These are phyloP conservation scores for Leptatherina wallacei DNA, from an alignment of 2,797 vertebrate genomes.

Conservation along the genomic window DNA sequence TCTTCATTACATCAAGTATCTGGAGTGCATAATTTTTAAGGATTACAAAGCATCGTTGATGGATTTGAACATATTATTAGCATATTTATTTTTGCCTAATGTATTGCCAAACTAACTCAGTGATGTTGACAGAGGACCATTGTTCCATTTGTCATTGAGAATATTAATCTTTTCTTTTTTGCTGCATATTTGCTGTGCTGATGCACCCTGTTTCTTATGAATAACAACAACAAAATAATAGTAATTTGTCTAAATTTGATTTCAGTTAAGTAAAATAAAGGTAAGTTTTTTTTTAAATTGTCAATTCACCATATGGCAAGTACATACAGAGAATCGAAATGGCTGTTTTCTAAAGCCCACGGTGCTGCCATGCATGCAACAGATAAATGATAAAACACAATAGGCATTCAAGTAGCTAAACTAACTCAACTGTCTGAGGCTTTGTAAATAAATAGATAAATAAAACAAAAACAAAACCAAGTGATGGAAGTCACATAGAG, in stretches of 20 bases:
- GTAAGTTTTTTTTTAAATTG: no score
- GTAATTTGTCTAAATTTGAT: no score
- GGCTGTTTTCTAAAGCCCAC: no score
- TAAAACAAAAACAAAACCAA: background rate
- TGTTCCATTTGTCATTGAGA: background rate
- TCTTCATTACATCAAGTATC: conserved; percentile 10
- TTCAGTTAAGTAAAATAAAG: no score
- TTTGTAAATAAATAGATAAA: background rate
- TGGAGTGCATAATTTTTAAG: background rate
- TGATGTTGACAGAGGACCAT: background rate
- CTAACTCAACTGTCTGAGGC: background rate
- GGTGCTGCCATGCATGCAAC: no score
- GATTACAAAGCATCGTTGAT: background rate
- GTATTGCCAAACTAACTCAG: background rate
- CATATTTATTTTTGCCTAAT: background rate
- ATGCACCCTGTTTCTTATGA: background rate
- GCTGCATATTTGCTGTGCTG: background rate
- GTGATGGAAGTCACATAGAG: no score
- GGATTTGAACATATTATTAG: background rate
- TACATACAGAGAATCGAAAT: no score
- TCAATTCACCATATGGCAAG: no score
- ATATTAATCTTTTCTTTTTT: background rate
- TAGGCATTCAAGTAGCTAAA: background rate
- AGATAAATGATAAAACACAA: no score
- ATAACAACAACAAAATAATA: background rate